Evolutionary conservation across 2,888 invertebrate genomes (phyloP).

Genomic region (Cerceris ruficornis): DNA sequence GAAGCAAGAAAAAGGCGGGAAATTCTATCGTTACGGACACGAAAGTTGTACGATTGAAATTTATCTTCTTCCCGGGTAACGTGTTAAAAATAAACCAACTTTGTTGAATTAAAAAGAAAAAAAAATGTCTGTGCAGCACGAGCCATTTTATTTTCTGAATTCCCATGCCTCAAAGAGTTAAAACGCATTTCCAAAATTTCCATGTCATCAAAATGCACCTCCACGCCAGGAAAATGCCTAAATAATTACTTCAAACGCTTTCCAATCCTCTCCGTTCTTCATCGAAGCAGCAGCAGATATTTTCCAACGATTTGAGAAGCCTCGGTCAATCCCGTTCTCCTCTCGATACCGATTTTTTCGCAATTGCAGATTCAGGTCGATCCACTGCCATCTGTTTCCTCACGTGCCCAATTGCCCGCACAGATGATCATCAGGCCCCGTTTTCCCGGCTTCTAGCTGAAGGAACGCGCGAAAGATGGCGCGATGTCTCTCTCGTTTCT

Average conservation of each 20-base stretch:
- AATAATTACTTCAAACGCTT: too few relatives aligned
- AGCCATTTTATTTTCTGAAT: too few relatives aligned
- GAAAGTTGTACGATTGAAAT: too few relatives aligned
- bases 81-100: too few relatives aligned
- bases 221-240: background rate
- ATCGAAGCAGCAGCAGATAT: background rate
- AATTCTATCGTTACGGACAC: too few relatives aligned
- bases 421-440: conserved; percentile 68
- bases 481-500: too few relatives aligned
- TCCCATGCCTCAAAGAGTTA: too few relatives aligned
- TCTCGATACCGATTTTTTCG: background rate
- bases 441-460: background rate
- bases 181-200: background rate
- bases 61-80: too few relatives aligned
- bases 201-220: conserved; percentile 27
- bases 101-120: too few relatives aligned
- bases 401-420: conserved; percentile 91
- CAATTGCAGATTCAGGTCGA: conserved; percentile 90
- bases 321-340: background rate
- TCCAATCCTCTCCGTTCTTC: background rate
- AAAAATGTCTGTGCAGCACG: too few relatives aligned
- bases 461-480: background rate
- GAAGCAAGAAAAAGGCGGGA: too few relatives aligned
- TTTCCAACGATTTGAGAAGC: background rate
- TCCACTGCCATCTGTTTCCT: conserved; percentile 95